Conservation (phyloP, 92 coral and sea anemone species). For the Palythoa caribaeorum region DNA sequence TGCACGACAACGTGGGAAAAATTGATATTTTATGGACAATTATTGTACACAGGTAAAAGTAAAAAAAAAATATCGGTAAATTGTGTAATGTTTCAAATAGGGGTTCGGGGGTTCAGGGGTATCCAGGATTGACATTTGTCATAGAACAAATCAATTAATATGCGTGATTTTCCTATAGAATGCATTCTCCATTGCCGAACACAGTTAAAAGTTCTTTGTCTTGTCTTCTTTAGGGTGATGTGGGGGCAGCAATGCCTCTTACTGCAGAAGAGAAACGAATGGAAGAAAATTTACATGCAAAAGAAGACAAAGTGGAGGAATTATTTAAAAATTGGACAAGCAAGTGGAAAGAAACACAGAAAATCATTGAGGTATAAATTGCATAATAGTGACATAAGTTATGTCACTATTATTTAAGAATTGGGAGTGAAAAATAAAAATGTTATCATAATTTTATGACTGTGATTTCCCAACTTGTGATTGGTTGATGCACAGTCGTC, state of each 20-base stretch:
- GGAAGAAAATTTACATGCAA: constrained; percentile 89
- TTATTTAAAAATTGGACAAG: constrained; percentile 98
- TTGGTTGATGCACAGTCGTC: too few species aligned
- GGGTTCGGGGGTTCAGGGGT: too few species aligned
- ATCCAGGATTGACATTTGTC: background rate
- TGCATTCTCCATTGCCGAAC: background rate
- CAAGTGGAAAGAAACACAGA: constrained; percentile 99
- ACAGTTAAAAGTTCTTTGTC: background rate
- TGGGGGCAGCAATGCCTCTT: constrained; percentile 50
- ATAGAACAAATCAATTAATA: background rate
- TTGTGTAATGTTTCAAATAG: too few species aligned
- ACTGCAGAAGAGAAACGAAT: constrained; percentile 92
- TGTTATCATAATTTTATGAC: too few species aligned
- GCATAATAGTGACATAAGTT: background rate
- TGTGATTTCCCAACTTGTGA: too few species aligned
- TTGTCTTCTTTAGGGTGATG: constrained; percentile 7
- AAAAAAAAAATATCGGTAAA: too few species aligned
- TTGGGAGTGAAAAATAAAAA: too few species aligned
- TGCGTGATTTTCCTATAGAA: background rate
- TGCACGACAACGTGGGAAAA: too few species aligned
- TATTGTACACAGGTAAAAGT: too few species aligned
- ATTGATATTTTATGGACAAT: too few species aligned
- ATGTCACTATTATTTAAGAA: too few species aligned
- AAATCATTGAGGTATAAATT: constrained; percentile 88
- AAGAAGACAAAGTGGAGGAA: constrained; percentile 96